Evolutionary conservation across 2,888 invertebrate genomes (phyloP).

Genomic region (Seira ritae): DNA sequence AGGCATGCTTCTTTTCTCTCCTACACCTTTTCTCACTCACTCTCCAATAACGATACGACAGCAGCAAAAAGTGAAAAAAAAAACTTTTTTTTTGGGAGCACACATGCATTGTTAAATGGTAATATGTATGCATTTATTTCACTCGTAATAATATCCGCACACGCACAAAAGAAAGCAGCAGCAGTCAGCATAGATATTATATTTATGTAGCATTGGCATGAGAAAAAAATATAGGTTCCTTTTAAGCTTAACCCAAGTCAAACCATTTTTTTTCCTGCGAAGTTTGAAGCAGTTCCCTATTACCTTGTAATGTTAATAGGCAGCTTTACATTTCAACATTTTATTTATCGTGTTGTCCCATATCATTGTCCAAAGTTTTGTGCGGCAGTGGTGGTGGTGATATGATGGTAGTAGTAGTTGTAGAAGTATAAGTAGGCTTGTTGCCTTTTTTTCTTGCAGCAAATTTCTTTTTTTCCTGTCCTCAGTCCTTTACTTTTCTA

Average conservation of each 20-base stretch:
- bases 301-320: no score
- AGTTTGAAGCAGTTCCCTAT: no score
- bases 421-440: not conserved
- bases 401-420: no score
- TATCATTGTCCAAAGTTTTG: not conserved
- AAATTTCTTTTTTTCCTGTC: not conserved
- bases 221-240: not conserved
- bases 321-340: no score
- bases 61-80: not conserved
- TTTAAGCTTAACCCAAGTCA: no score
- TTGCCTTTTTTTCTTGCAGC: not conserved
- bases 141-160: conserved; percentile 32
- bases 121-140: not conserved
- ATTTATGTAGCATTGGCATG: no score
- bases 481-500: not conserved
- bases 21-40: not conserved
- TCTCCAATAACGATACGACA: no score
- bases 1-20: not conserved
- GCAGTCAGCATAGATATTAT: no score
- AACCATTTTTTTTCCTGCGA: no score
- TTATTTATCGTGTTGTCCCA: not conserved
- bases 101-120: not conserved
- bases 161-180: conserved; percentile 31
- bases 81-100: not conserved
- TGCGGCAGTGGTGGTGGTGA: not conserved